A percentile compares a stretch with the other conserved stretches of the same genome.
These are phyloP conservation scores for Catostomus latipinnis DNA, from an alignment of 2,797 vertebrate species.

Conservation along the genomic window DNA sequence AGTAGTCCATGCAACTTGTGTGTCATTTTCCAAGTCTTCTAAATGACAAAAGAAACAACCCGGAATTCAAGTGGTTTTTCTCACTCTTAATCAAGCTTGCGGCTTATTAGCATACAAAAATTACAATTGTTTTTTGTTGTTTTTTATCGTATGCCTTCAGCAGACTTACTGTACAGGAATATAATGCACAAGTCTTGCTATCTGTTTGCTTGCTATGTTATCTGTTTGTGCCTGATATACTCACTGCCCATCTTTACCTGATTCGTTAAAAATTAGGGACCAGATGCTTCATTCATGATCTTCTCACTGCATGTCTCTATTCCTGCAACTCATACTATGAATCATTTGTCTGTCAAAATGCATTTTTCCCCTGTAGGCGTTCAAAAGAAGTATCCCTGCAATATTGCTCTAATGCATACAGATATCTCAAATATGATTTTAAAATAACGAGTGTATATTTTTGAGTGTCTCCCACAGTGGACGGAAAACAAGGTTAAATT, in stretches of 20 bases:
- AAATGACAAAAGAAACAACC: too few species aligned
- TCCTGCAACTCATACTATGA: slow-evolving; percentile 14
- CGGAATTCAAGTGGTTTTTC: too few species aligned
- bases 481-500: background rate
- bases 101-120: too few species aligned
- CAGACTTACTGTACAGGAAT: too few species aligned
- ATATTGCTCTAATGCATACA: background rate
- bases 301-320: slow-evolving; percentile 1
- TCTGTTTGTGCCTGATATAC: background rate
- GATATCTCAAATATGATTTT: background rate
- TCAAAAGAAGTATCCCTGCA: slow-evolving; percentile 9
- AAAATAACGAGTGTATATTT: background rate
- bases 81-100: too few species aligned
- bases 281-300: slow-evolving; percentile 21
- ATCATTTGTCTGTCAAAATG: background rate
- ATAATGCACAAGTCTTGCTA: too few species aligned
- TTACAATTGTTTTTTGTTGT: too few species aligned
- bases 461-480: background rate
- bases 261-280: slow-evolving; percentile 25
- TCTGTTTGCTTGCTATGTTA: background rate
- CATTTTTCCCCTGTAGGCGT: background rate
- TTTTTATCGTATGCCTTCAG: too few species aligned
- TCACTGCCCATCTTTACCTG: slow-evolving; percentile 1
- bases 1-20: too few species aligned
- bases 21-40: too few species aligned